Conservation (phyloP, 2,888 invertebrate genomes). For the Mycalesis mineus region DNA sequence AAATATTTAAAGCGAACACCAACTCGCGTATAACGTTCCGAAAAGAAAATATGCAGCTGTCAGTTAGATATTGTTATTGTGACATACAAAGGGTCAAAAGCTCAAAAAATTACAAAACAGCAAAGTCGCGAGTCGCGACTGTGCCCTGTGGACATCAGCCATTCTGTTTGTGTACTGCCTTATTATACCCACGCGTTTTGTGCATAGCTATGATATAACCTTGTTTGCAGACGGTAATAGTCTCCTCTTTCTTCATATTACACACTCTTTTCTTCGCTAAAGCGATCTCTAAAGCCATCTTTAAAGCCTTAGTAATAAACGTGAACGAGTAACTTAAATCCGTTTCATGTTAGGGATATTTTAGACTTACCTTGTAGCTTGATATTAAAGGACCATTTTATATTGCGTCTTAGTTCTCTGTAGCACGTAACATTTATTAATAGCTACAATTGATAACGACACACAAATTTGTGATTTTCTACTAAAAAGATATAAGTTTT, state of each 20-base stretch:
- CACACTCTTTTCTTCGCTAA: not conserved
- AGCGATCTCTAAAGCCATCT: not conserved
- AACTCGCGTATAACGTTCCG: no score
- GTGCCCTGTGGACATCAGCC: not conserved
- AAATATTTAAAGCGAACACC: no score
- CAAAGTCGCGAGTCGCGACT: not conserved
- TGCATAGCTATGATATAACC: not conserved
- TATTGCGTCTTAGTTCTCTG: no score
- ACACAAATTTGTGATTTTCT: no score
- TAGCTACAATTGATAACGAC: no score
- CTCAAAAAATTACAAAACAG: not conserved
- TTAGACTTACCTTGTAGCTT: no score
- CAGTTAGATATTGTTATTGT: not conserved
- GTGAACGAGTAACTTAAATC: not conserved
- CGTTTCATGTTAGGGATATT: not conserved
- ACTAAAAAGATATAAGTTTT: no score
- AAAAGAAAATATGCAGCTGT: no score
- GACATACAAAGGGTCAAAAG: not conserved
- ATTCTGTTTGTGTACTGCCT: slow-evolving; percentile 1
- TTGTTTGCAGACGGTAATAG: not conserved
- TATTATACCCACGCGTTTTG: not conserved
- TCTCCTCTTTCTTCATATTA: not conserved
- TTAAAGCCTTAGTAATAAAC: not conserved
- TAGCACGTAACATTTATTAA: no score
- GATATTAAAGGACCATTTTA: no score